Percentiles rank a stretch among this genome's conserved stretches.
phyloP scores from a whole-genome alignment of 2,888 invertebrate genomes.

The Drosophila ustulata region DNA sequence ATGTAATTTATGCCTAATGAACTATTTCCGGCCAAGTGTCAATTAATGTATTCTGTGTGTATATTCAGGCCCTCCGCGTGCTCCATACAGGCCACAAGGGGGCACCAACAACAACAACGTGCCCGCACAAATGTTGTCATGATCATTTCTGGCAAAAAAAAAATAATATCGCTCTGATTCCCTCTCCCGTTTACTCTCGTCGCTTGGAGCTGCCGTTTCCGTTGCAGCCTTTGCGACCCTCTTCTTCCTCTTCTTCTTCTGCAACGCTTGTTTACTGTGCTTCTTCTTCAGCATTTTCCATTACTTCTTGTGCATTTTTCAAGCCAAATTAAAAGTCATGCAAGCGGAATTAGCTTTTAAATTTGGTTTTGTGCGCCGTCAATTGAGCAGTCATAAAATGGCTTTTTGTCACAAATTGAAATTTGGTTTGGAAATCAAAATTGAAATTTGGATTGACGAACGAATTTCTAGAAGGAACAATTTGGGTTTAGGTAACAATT shows the following conservation, averaged over 20 bases:
- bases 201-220: slow-evolving; percentile 50
- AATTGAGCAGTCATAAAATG: slow-evolving; percentile 49
- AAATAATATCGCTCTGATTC: slow-evolving; percentile 22
- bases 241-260: slow-evolving; percentile 11
- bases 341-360: slow-evolving; percentile 59
- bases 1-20: slow-evolving; percentile 81
- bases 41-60: slow-evolving; percentile 78
- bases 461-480: too few relatives aligned
- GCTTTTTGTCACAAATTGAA: not conserved
- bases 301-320: slow-evolving; percentile 52
- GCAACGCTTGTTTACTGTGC: not conserved
- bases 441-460: not conserved
- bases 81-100: slow-evolving; percentile 54
- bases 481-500: too few relatives aligned
- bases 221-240: slow-evolving; percentile 41
- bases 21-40: slow-evolving; percentile 82
- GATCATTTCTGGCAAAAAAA: slow-evolving; percentile 72
- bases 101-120: slow-evolving; percentile 61
- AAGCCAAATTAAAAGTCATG: slow-evolving; percentile 70
- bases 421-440: slow-evolving; percentile 29
- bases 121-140: slow-evolving; percentile 79
- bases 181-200: slow-evolving; percentile 12
- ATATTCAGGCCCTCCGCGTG: slow-evolving; percentile 59
- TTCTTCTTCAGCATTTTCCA: slow-evolving; percentile 21
- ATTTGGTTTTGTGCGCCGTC: slow-evolving; percentile 24